Conservation (phyloP, 1,140 invertebrate genomes). For the Ceratosolen solmsi region DNA sequence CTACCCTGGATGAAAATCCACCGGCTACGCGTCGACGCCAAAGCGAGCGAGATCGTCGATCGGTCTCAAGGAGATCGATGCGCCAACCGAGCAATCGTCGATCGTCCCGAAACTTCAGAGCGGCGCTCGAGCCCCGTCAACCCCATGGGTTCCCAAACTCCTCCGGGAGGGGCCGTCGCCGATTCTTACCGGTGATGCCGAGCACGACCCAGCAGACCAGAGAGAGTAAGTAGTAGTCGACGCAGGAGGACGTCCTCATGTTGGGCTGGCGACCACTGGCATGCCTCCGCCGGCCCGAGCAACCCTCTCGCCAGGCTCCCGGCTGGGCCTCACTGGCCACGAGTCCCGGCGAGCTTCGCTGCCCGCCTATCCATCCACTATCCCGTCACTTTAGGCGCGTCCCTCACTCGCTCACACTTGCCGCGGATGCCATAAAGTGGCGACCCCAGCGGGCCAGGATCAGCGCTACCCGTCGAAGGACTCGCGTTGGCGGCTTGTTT, state of each 20-base stretch:
- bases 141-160: background rate
- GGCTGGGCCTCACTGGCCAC: background rate
- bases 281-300: slow-evolving; percentile 5
- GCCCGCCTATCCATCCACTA: too few relatives aligned
- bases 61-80: background rate
- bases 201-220: slow-evolving; percentile 72
- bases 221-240: slow-evolving; percentile 72
- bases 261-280: slow-evolving; percentile 44
- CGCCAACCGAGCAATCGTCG: background rate
- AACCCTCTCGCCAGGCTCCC: too few relatives aligned
- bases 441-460: background rate
- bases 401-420: background rate
- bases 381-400: too few relatives aligned
- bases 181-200: slow-evolving; percentile 73
- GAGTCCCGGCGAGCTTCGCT: background rate
- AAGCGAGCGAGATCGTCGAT: too few relatives aligned
- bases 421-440: background rate
- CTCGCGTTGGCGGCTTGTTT: too few relatives aligned
- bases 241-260: slow-evolving; percentile 72
- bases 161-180: slow-evolving; percentile 41
- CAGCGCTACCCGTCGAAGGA: background rate
- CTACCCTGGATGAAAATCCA: too few relatives aligned
- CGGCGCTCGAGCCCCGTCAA: background rate
- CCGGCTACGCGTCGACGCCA: too few relatives aligned
- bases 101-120: background rate